A percentile compares a stretch with the other conserved stretches of the same genome.
Evolutionary conservation across 2,888 invertebrate genomes (phyloP).

Genomic region (Odontothrips loti): DNA sequence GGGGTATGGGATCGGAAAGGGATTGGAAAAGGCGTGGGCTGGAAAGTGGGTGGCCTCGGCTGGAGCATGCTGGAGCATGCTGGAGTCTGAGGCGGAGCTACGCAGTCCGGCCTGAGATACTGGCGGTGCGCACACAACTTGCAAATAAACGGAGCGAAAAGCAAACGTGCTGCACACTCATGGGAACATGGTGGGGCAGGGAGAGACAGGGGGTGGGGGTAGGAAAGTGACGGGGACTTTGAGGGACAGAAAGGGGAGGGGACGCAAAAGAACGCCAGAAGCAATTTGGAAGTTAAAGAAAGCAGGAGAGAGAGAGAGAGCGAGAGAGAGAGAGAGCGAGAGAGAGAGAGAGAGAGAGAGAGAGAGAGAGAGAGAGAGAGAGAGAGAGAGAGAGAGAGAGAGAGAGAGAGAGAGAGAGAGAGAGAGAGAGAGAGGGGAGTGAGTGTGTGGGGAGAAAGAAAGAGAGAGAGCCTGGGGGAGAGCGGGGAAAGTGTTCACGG

Average conservation of each 20-base stretch:
- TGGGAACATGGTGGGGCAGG: not conserved
- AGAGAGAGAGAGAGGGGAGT: too few relatives aligned
- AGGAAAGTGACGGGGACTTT: too few relatives aligned
- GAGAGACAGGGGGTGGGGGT: not conserved
- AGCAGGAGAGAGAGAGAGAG: not conserved
- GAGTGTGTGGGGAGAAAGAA: too few relatives aligned
- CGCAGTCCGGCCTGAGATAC: slow-evolving; percentile 1
- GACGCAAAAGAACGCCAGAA: not conserved
- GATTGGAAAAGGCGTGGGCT: too few relatives aligned
- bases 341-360: not conserved
- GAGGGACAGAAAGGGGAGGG: too few relatives aligned
- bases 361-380: not conserved
- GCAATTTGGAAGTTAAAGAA: slow-evolving; percentile 25
- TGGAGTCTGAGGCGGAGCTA: not conserved
- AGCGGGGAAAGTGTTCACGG: not conserved
- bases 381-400: not conserved
- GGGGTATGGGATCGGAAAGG: too few relatives aligned
- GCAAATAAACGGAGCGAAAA: slow-evolving; percentile 23
- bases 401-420: not conserved
- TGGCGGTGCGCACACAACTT: not conserved
- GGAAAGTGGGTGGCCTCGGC: too few relatives aligned
- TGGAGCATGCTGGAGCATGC: too few relatives aligned
- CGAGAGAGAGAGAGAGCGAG: not conserved
- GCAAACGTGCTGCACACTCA: not conserved
- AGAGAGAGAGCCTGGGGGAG: not conserved